phyloP scores from a whole-genome alignment of 2,888 invertebrate species.

The Melangyna quadrimaculata region DNA sequence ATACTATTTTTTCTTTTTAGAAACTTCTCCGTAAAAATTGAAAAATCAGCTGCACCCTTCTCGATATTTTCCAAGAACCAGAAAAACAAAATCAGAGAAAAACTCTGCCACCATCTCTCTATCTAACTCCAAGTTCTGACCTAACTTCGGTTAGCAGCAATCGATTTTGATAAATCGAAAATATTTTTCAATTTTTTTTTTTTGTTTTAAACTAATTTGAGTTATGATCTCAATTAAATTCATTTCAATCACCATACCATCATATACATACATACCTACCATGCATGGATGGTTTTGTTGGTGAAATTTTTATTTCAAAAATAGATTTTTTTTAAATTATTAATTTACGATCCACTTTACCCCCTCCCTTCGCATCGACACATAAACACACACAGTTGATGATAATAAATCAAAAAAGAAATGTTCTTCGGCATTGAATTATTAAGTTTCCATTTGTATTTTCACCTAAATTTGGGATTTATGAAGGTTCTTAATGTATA shows the following conservation, averaged over 20 bases:
- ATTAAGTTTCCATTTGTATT: neutral
- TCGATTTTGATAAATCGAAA: constrained; percentile 20
- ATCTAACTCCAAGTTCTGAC: neutral
- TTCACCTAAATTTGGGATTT: neutral
- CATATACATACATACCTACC: too few relatives aligned
- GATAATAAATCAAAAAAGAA: constrained; percentile 54
- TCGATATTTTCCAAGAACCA: too few relatives aligned
- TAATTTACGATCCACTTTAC: constrained; percentile 60
- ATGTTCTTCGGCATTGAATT: neutral
- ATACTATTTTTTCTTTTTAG: too few relatives aligned
- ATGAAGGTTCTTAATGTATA: neutral
- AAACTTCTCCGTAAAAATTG: too few relatives aligned
- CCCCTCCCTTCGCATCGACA: neutral
- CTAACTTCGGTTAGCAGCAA: neutral
- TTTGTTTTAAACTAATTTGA: constrained; percentile 19
- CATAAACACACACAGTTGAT: constrained; percentile 31
- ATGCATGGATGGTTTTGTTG: neutral
- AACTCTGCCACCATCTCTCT: neutral
- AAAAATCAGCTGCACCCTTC: too few relatives aligned
- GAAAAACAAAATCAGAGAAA: neutral
- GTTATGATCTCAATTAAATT: constrained; percentile 57
- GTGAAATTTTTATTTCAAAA: neutral
- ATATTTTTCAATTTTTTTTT: neutral
- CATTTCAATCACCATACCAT: neutral
- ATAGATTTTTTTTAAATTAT: constrained; percentile 17